Evolutionary conservation across 1,140 invertebrate species (phyloP).

Genomic region (Bombus fervidus): DNA sequence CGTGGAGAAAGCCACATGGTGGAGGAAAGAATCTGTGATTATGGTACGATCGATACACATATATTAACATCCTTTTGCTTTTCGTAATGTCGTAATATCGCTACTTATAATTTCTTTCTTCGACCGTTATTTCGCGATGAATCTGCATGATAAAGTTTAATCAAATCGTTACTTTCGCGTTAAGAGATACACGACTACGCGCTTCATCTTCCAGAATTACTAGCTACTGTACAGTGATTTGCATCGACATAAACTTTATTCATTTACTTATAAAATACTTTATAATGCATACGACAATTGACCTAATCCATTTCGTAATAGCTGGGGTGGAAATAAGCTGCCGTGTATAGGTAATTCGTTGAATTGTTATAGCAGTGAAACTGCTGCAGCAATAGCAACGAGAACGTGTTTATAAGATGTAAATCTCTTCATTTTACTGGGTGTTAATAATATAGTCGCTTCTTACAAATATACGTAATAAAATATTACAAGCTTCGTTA

Average conservation of each 20-base stretch:
- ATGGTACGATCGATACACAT: background rate
- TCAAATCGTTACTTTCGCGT: constrained; percentile 7
- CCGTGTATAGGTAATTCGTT: background rate
- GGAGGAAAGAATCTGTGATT: background rate
- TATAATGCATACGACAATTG: background rate
- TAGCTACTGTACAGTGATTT: background rate
- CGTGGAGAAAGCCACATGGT: background rate
- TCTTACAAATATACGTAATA: background rate
- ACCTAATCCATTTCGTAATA: no score
- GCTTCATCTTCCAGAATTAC: background rate
- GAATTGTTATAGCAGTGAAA: background rate
- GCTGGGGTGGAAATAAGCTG: background rate
- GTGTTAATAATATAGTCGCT: background rate
- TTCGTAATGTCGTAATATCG: background rate
- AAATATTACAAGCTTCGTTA: background rate
- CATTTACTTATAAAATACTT: no score
- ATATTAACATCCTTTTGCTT: background rate
- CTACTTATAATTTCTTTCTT: background rate
- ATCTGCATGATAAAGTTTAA: background rate
- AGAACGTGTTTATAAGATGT: no score
- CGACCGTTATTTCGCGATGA: background rate
- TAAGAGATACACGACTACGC: background rate
- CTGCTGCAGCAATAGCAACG: background rate
- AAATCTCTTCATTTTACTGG: background rate
- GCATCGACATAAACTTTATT: background rate